Base-by-base conservation (phyloP, 2,113 vertebrate species). In the Pardalotus punctatus region DNA sequence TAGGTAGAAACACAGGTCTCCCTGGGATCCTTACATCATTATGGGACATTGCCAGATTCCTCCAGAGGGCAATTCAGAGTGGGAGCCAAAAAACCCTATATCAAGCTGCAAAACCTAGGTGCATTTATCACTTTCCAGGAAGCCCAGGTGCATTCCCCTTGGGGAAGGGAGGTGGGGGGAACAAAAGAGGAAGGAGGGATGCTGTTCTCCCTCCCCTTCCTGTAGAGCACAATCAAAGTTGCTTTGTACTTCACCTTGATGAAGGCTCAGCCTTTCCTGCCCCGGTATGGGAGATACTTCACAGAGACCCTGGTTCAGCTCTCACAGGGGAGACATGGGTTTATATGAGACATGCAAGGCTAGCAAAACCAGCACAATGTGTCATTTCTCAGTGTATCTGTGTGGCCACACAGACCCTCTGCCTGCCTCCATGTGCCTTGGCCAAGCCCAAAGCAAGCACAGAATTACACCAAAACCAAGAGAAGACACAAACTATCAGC, bases 81-180 rank as follows among this genome's bases (percentile, higher is more conserved):
- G 7, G 17, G 81, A 64, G 8, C 4, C 2, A 48, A 40, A 60
- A 47, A 56, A 1, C 25, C 12, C 10, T 29, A 7, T 7, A 7
- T 28, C 33, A 40, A 40, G 20, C 31, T 90, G 20, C 23, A 76
- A 81, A 79, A 67, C 18, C 12, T 47, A 25, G 17, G 27, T 64
- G 5, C 5, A 51, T 78, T 89, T 84, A 21, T 51, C 28, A 51
- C 24, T 71, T 74, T 65, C 17, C 35, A 51, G 29, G 51, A 81
- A 24, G 8, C 18, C 16, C 28, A 72, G 36, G 82, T 15, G 38
- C 2, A 12, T 28, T 67, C 43, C 31, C 35, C 4, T 4, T 14
- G 7, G 5, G 10, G 29, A 31, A 3, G 3, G 7, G 23, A 23
- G 5, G 0, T 0, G 3, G 15, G 23, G 22, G 8, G 12, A 12